Base-by-base conservation (phyloP, 2,888 invertebrate species). In the Dasysyrphus albostriatus region DNA sequence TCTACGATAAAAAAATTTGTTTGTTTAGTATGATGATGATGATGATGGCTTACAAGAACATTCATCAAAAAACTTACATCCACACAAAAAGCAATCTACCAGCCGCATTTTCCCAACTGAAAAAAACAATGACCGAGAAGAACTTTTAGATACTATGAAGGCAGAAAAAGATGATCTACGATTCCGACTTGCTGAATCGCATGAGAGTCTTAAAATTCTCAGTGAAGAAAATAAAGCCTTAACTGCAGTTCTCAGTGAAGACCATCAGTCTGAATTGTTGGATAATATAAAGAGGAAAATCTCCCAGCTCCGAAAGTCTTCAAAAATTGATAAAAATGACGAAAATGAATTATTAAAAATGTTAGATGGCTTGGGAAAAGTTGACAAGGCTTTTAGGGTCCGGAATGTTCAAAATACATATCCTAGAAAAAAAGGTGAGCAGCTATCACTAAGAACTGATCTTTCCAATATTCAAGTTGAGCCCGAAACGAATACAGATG, bases 361-460 rank as follows among this genome's bases (percentile, higher is more conserved):
- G 14, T 88, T 90, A 51, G 39, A 75, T 34, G 51, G 12, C 1
- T 39, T 75, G 1, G 63, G 78, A 8, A 88, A 90, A 39, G 89
- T 90, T 19, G 90, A 91, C 59, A 90, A 89, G 59, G 89, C 90
- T 0, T 89, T 90, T 58, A 90, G 91, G 34, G 88, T 90, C n/a
- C 67, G 90, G 4, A 89, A 90, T 63, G 90, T 91, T 9, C 90
- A 92, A 81, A 92, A 91, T 88, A 88, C 79, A 0, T 89, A 90
- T 44, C 83, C 91, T 0, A 90, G 90, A 73, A 88, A 89, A 9
- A 79, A 91, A 10, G 88, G 91, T 39, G 92, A 91, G 14, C 92
- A 92, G 56, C 88, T 90, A 16, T 88, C 90, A 0, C 78, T 70
- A 4, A 90, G 90, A 7, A n/a, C 5, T 42, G 42, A 42, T n/a